A percentile compares a stretch with the other conserved stretches of the same genome.
Evolutionary conservation across 1,140 invertebrate genomes (phyloP).

Genomic region (Plodia interpunctella): DNA sequence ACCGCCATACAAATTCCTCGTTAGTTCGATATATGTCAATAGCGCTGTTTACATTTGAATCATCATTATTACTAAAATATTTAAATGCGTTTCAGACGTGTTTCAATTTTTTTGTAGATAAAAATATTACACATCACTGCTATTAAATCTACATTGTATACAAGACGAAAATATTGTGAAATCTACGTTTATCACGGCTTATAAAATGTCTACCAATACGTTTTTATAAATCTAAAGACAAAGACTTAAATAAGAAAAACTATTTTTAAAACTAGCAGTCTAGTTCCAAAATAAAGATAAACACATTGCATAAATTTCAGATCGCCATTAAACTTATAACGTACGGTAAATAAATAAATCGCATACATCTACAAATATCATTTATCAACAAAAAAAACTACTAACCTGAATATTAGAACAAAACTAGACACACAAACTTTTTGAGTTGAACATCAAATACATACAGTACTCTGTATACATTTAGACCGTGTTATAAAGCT

Average conservation of each 20-base stretch:
- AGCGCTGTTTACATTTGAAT: background rate
- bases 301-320: too few species aligned
- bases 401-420: too few species aligned
- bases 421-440: too few species aligned
- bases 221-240: background rate
- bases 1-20: too few species aligned
- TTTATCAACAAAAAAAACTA: too few species aligned
- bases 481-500: background rate
- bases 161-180: conserved; percentile 5
- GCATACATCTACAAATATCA: too few species aligned
- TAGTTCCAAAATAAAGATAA: too few species aligned
- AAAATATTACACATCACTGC: conserved; percentile 7
- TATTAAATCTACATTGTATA: background rate
- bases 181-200: background rate
- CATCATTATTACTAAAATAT: background rate
- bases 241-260: background rate
- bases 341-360: too few species aligned
- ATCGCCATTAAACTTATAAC: too few species aligned
- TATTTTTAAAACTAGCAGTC: background rate
- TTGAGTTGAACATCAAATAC: too few species aligned
- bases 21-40: too few species aligned
- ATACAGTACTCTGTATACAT: background rate
- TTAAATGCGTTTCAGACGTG: background rate
- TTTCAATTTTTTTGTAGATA: background rate
- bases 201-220: background rate